Evolutionary conservation across 2,888 invertebrate species (phyloP).

Genomic region (Agrochola macilenta): DNA sequence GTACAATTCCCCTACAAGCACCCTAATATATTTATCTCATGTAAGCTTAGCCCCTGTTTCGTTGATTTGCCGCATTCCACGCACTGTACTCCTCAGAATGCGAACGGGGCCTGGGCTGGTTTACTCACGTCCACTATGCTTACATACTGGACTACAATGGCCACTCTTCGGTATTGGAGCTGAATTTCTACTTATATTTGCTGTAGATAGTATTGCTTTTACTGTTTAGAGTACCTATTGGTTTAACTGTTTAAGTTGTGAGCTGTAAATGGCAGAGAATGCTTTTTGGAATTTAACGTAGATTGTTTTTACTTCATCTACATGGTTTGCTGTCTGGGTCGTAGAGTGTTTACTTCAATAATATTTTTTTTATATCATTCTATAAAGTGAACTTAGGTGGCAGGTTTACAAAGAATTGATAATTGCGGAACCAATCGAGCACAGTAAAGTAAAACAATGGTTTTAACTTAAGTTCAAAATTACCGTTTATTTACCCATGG

Average conservation of each 20-base stretch:
- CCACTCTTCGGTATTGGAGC: slow-evolving; percentile 30
- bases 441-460: background rate
- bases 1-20: background rate
- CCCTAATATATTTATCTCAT: slow-evolving; percentile 42
- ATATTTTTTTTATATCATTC: background rate
- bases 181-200: slow-evolving; percentile 4
- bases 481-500: background rate
- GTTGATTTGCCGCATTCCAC: slow-evolving; percentile 44
- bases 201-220: background rate
- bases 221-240: background rate
- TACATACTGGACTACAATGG: slow-evolving; percentile 1
- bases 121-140: slow-evolving; percentile 3
- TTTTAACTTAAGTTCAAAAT: background rate
- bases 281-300: background rate
- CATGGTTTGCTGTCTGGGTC: background rate
- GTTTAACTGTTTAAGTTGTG: background rate
- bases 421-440: background rate
- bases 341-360: background rate
- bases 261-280: background rate
- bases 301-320: background rate
- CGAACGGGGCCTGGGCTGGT: slow-evolving; percentile 19
- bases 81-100: slow-evolving; percentile 23
- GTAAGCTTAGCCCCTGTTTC: slow-evolving; percentile 15
- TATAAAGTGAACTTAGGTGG: background rate
- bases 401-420: background rate